Percentiles rank a stretch among this genome's conserved stretches.
Conservation (phyloP, 2,797 vertebrate species). For the Dryobates pubescens region DNA sequence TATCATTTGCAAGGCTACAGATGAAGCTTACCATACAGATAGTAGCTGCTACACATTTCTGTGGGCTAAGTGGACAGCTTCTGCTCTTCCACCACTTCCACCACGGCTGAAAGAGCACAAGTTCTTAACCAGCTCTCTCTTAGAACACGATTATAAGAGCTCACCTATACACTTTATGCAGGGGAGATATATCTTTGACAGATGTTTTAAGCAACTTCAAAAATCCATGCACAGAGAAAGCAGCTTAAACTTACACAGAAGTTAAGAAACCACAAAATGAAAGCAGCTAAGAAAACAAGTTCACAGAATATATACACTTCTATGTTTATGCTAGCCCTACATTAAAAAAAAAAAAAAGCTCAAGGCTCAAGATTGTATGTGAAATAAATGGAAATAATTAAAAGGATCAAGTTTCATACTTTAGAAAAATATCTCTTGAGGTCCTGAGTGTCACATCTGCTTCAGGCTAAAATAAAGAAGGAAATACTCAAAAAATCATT, state of each 20-base stretch:
- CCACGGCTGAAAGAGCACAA: neutral
- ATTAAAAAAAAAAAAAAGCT: neutral
- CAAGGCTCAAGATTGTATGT: neutral
- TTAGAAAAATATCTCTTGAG: neutral
- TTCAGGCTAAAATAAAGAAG: neutral
- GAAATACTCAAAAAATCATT: neutral
- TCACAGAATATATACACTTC: neutral
- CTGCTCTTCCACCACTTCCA: slow-evolving; percentile 1
- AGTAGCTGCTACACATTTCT: neutral
- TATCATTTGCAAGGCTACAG: slow-evolving; percentile 57
- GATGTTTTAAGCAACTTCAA: neutral
- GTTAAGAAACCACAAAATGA: neutral
- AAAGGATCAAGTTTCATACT: neutral
- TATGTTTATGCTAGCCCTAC: neutral
- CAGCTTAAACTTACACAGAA: neutral
- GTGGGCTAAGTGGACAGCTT: slow-evolving; percentile 15
- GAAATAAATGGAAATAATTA: neutral
- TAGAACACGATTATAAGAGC: neutral
- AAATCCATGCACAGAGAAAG: neutral
- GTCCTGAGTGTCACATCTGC: neutral
- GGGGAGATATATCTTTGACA: neutral
- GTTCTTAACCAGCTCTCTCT: neutral
- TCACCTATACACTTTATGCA: neutral
- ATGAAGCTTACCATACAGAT: slow-evolving; percentile 43
- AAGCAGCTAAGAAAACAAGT: neutral